A percentile compares a stretch with the other conserved stretches of the same genome.
phyloP scores from a whole-genome alignment of 2,797 vertebrate species.

The Emys orbicularis region DNA sequence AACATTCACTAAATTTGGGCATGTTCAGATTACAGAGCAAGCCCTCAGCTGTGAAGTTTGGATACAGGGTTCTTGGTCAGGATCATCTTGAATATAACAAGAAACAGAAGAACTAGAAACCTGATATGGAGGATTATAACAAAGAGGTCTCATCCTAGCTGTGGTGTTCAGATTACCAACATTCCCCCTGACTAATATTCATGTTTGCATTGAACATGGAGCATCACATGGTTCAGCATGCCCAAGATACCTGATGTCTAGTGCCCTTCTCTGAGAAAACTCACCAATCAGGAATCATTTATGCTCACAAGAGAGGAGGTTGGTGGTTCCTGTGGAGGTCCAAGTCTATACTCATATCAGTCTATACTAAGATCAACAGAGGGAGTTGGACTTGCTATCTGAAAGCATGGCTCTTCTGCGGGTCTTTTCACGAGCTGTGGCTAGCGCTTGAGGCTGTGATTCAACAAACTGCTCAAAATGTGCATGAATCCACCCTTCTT shows the following conservation, averaged over 20 bases:
- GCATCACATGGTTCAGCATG: rapidly evolving
- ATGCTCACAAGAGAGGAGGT: neutral
- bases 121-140: neutral
- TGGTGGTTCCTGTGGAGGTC: neutral
- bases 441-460: neutral
- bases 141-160: neutral
- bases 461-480: neutral
- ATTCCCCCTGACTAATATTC: rapidly evolving
- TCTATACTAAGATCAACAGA: neutral
- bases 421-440: neutral
- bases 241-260: neutral
- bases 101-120: neutral
- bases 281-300: neutral
- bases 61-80: neutral
- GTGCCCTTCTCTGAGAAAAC: neutral
- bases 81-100: neutral
- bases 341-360: neutral
- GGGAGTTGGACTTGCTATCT: neutral
- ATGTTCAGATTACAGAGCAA: neutral
- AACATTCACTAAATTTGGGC: neutral
- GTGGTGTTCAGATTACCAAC: neutral
- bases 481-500: neutral
- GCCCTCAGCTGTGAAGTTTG: neutral
- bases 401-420: neutral
- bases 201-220: neutral